Evolutionary conservation across 1,140 invertebrate species (phyloP), one percentile per base, ranked within the genome.

Genomic region (Teleopsis dalmanni): DNA sequence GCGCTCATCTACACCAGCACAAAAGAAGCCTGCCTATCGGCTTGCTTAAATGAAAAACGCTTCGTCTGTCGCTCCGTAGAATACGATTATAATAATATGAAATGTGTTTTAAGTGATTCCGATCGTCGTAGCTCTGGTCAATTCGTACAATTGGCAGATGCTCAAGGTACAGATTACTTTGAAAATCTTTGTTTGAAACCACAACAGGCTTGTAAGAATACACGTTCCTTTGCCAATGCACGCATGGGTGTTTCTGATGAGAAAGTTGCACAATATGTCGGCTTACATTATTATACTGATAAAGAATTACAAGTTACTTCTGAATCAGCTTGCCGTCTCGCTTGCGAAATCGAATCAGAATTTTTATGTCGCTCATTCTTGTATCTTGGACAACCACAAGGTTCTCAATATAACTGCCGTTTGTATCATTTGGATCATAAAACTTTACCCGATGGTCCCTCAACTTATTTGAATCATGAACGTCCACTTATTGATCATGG

Each of bases 181-280:
- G 92, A 95, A 75, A 95, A 95, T 73, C 76, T 94, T n/a, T 95
- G 91, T 62, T 73, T 95, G 53, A 88, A 89, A 75, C 83, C 87
- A 19, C 82, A 81, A 46, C 85, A 90, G 57, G 86, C 88, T 11
- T 94, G 89, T 71, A 87, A 88, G 63, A 82, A 81, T 3, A 83
- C 82, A 48, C 77, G 87, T 44, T 73, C 81, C 14, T 94, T 86
- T 72, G 79, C 83, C 52, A 78, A 82, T 33, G 88, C 91, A 2
- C 78, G 87, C 52, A 82, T 95, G 50, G 91, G 91, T 10, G 87
- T 95, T 3, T 84, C 89, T 8, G 86, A 90, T 48, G 87, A 92
- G 59, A 89, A 91, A 71, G 84, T 95, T 1, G 84, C 90, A 1
- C 90, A 94, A 60, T 94, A 93, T 60, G 91, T 89, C 1, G 85